Evolutionary conservation across 2,888 invertebrate species (phyloP).

Genomic region (Myopa tessellatipennis): DNA sequence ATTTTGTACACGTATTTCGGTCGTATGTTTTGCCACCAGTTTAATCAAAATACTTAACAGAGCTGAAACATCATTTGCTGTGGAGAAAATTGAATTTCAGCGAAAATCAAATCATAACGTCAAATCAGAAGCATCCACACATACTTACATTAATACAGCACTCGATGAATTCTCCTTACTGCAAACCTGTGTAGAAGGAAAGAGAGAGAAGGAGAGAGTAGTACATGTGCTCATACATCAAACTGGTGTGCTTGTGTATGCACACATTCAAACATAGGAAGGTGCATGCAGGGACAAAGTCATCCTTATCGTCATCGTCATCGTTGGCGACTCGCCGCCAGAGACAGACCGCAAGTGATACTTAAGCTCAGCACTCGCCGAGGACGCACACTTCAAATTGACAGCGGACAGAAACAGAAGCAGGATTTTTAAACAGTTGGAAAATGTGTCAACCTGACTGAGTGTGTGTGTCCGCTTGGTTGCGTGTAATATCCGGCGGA

Average conservation of each 20-base stretch:
- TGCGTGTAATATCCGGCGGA: slow-evolving; percentile 40
- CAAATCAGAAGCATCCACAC: slow-evolving; percentile 18
- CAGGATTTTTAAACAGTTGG: slow-evolving; percentile 16
- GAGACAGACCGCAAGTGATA: slow-evolving; percentile 30
- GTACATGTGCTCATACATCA: too few species aligned
- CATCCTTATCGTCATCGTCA: too few species aligned
- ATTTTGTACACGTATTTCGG: background rate
- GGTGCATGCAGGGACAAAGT: background rate
- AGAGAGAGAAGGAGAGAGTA: too few species aligned
- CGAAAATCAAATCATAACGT: slow-evolving; percentile 35
- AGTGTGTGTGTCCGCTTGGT: slow-evolving; percentile 1
- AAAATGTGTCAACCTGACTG: background rate
- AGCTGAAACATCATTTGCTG: slow-evolving; percentile 24
- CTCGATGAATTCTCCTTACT: background rate
- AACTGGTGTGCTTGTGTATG: too few species aligned
- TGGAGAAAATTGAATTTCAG: slow-evolving; percentile 29
- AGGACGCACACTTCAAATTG: slow-evolving; percentile 46
- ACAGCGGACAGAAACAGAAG: slow-evolving; percentile 24
- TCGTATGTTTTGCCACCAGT: slow-evolving; percentile 8
- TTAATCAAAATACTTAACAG: slow-evolving; percentile 30
- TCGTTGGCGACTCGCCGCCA: too few species aligned
- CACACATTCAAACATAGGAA: background rate
- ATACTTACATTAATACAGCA: background rate
- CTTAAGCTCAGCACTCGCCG: slow-evolving; percentile 30
- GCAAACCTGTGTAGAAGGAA: too few species aligned